Evolutionary conservation across 2,888 invertebrate species (phyloP), one percentile per base, ranked within the genome.

Genomic region (Carcina quercana): DNA sequence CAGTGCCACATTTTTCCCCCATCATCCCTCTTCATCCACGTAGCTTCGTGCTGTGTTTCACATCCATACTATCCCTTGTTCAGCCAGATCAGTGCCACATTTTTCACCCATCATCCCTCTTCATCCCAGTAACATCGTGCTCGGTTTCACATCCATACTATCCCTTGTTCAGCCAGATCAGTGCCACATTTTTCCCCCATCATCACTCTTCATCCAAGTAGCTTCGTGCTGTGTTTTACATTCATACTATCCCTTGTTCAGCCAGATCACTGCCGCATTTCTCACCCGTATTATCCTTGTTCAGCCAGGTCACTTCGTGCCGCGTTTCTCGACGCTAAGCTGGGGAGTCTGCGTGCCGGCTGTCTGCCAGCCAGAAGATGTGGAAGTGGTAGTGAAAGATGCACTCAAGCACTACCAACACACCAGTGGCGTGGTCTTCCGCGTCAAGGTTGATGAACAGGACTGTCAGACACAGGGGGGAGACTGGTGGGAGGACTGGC

Each of bases 281-380:
- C 51, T 68, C 56, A 70, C 59, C 61, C 45, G 53, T 47, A 37
- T 48, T 53, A 46, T 68, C 52, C 45, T 69, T 74, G 76, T 83
- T 75, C 71, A 91, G 91, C 88, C 90, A 54, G 88, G 88, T 64
- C 90, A 91, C 74, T 90, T 91, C 67, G 85, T 89, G 61, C 91
- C 91, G 32, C 87, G 88, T 53, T 91, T 90, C 68, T 88, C 89
- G 13, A 88, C 89, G 41, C 73, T 88, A 43, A 89, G 89, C 52
- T 91, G 91, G 91, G 91, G 89, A 1, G 64, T 91, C 12, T 91
- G 91, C 55, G 73, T 91, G 28, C 91, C 91, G 1, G 82, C 88
- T 3, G 85, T 86, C 6, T 91, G 91, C 56, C 75, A 85, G 12
- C 78, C 86, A 13, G 78, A 85, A 25, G 87, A 88, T 50, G 89